Evolutionary conservation across 2,888 invertebrate genomes (phyloP), one percentile per base, ranked within the genome.

Genomic region (Cordilura impudica): DNA sequence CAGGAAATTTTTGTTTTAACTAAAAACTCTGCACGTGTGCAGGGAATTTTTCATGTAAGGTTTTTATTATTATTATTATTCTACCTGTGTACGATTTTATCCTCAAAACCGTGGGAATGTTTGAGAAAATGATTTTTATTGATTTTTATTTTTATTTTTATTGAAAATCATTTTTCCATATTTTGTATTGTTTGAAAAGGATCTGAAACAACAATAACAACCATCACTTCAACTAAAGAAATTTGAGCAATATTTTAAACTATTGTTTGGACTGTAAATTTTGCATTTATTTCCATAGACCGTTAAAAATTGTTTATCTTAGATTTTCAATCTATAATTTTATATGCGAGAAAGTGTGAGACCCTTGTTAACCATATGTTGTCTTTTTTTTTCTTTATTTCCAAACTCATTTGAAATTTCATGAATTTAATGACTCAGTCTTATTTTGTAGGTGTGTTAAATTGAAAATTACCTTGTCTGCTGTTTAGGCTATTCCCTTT

Each of bases 321-420:
- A 21, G 2, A 2, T 60, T 39, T 35, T 7, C 49, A 49, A 60
- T 70, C 51, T 58, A 39, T 43, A 43, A 70, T 70, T 70, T 54
- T 7, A 16, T 6, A 7, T n/a, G 12, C 12, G 14, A 81, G 81
- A 83, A 84, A 83, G 82, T 84, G 85, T 82, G 83, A 73, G 79
- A 87, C 87, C 89, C 86, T 87, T 84, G 83, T 88, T 86, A 86
- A 85, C 84, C 88, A 88, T 83, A 88, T 88, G 89, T 85, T 86
- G 85, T 82, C 74, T 58, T 74, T 72, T 61, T 65, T 35, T 12
- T 35, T 35, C 35, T 12, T 12, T 10, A 35, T 35, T 35, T 35
- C 12, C 6, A 26, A 26, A 26, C 26, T 26, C 3, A 26, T n/a
- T n/a, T n/a, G n/a, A 35, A 35, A 35, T 35, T 12, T 35, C 12